Evolutionary conservation across 2,797 vertebrate genomes (phyloP).

Genomic region (Heteromormyrus szaboi): DNA sequence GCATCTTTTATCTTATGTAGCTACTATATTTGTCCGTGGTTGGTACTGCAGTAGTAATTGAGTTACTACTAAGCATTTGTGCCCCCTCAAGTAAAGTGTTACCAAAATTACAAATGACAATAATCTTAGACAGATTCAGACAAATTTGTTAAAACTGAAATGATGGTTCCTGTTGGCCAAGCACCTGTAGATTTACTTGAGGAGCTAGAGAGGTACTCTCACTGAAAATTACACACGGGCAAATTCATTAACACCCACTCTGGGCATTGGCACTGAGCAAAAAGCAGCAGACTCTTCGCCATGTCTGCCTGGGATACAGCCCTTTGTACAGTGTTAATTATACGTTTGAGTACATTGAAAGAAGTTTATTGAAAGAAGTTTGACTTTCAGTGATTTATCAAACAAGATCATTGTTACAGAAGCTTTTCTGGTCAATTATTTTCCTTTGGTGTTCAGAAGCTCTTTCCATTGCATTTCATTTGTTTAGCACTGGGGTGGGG

Average conservation of each 20-base stretch:
- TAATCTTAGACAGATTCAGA: not conserved
- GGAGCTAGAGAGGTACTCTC: not conserved
- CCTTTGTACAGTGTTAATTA: not conserved
- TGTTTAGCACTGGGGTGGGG: not conserved
- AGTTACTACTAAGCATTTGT: not conserved
- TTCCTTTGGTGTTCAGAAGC: not conserved
- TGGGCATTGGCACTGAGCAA: not conserved
- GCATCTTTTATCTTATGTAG: not conserved
- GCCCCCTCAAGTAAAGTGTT: not conserved
- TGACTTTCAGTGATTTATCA: not conserved
- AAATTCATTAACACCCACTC: not conserved
- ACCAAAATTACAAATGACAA: not conserved
- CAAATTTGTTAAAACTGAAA: not conserved
- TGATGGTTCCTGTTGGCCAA: not conserved
- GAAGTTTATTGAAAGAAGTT: not conserved
- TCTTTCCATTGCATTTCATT: not conserved
- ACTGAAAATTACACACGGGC: not conserved
- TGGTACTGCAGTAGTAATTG: not conserved
- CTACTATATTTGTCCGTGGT: not conserved
- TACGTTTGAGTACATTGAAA: not conserved
- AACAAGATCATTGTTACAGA: not conserved
- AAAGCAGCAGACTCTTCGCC: not conserved
- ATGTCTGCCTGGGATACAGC: not conserved
- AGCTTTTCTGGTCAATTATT: not conserved
- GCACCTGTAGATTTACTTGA: not conserved